phyloP scores from a whole-genome alignment of 2,888 invertebrate genomes.

The Darwinula stevensoni region DNA sequence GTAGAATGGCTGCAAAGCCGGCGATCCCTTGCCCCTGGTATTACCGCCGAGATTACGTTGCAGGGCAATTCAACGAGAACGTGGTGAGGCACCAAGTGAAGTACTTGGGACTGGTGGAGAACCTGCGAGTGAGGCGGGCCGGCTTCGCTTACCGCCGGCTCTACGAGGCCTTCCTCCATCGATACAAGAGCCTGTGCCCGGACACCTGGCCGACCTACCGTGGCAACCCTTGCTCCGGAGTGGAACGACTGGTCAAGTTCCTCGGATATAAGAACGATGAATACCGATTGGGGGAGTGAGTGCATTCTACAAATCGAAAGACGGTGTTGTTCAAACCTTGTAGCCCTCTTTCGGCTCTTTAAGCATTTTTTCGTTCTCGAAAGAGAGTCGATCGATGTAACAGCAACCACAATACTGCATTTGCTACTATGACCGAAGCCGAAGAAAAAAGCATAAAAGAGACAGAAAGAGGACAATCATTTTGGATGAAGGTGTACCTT shows the following conservation, averaged over 20 bases:
- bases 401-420: no score
- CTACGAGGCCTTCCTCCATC: constrained; percentile 53
- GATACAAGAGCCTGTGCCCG: constrained; percentile 58
- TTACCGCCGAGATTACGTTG: constrained; percentile 8
- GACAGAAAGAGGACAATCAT: no score
- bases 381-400: no score
- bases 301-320: no score
- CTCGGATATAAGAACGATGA: constrained; percentile 32
- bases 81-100: constrained; percentile 66
- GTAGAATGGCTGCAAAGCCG: no score
- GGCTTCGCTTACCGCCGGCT: constrained; percentile 69
- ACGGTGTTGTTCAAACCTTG: no score
- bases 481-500: no score
- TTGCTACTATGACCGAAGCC: no score
- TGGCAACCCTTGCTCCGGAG: constrained; percentile 37
- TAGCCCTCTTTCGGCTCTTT: no score
- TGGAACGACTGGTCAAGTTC: neutral
- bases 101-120: constrained; percentile 78
- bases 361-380: no score
- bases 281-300: constrained; percentile 61
- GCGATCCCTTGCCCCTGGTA: no score
- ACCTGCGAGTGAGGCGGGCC: constrained; percentile 58
- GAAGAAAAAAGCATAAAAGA: no score
- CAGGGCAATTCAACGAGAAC: constrained; percentile 42
- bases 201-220: constrained; percentile 57